A percentile compares a stretch with the other conserved stretches of the same genome.
These are phyloP conservation scores for Pteronura brasiliensis DNA, from an alignment of 2,113 vertebrate genomes.

Conservation along the genomic window DNA sequence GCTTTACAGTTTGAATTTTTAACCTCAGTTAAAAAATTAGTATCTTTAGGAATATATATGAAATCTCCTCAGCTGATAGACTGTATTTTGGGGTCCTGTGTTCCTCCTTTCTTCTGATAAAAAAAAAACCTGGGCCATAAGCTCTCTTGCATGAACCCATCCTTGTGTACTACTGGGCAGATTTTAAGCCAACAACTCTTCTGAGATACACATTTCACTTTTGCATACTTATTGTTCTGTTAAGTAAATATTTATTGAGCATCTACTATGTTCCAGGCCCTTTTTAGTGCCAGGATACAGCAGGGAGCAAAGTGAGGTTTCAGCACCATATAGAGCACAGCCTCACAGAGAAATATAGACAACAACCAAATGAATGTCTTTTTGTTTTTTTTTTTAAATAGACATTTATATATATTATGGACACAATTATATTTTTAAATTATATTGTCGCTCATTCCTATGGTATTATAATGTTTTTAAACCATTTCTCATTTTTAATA, in stretches of 20 bases:
- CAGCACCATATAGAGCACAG: background rate
- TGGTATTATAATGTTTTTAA: background rate
- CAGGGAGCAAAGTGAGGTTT: background rate
- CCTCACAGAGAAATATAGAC: background rate
- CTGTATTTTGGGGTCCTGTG: background rate
- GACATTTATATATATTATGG: background rate
- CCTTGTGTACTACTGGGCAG: background rate
- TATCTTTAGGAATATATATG: background rate
- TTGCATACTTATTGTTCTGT: background rate
- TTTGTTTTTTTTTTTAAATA: no score
- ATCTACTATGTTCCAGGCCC: background rate
- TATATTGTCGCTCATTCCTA: background rate
- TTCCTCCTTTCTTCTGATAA: background rate
- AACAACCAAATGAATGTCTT: background rate
- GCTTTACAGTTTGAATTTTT: conserved; percentile 3
- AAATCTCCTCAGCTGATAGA: background rate
- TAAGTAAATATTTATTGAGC: background rate
- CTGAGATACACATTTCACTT: background rate
- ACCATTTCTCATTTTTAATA: background rate
- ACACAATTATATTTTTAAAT: background rate
- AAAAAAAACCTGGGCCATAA: background rate
- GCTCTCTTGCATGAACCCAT: background rate
- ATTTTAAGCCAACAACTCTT: background rate
- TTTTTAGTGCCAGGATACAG: background rate
- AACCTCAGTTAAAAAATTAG: conserved; percentile 19